These are phyloP conservation scores for Hypomecis atomaria DNA, from an alignment of 2,888 invertebrate species.

Conservation along the genomic window DNA sequence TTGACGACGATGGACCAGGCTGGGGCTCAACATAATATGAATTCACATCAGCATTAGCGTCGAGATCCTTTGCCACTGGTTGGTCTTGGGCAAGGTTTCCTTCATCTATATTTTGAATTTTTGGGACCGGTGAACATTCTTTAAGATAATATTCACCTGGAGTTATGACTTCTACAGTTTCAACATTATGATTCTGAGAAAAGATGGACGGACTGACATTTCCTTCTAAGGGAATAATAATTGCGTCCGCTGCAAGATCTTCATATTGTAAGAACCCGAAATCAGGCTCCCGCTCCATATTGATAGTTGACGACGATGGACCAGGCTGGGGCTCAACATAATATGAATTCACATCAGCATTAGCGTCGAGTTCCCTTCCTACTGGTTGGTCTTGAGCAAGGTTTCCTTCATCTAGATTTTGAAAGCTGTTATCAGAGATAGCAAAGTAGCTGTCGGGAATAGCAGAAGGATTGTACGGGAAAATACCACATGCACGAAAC, in stretches of 20 bases:
- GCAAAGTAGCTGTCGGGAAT: conserved; percentile 38
- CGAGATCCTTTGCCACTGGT: conserved; percentile 17
- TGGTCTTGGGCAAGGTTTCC: conserved; percentile 31
- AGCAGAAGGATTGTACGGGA: conserved; percentile 37
- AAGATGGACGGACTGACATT: conserved; percentile 18
- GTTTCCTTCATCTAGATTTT: conserved; percentile 29
- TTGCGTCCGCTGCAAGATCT: conserved; percentile 24
- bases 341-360: conserved; percentile 23
- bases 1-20: conserved; percentile 28
- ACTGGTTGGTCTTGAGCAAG: conserved; percentile 30
- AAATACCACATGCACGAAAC: conserved; percentile 43
- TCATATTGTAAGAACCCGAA: conserved; percentile 11
- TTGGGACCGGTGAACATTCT: too few relatives aligned
- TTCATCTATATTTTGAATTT: conserved; percentile 23
- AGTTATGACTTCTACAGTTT: conserved; percentile 4
- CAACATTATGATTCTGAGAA: conserved; percentile 20
- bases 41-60: conserved; percentile 23
- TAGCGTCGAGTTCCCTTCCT: conserved; percentile 13
- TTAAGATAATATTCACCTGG: conserved; percentile 1
- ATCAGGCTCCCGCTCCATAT: conserved; percentile 9
- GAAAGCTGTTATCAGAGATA: conserved; percentile 32
- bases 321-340: conserved; percentile 27
- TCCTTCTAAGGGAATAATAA: conserved; percentile 21
- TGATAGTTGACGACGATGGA: conserved; percentile 28
- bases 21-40: conserved; percentile 24